Conservation (phyloP, 2,113 vertebrate genomes). For the Bothrops jararaca region DNA sequence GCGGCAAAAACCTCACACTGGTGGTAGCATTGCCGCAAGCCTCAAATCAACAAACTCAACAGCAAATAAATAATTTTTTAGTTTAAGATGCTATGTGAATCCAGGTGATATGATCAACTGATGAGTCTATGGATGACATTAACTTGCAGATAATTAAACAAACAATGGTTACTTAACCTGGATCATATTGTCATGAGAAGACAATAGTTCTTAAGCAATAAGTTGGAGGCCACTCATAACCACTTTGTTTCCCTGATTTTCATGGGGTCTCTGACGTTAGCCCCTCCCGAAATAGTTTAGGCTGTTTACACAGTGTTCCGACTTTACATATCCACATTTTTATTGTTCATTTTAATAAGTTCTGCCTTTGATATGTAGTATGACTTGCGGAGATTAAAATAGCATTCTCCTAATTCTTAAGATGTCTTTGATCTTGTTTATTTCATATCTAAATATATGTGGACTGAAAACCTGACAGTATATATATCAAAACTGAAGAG, state of each 20-base stretch:
- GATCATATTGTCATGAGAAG: background rate
- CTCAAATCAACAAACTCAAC: background rate
- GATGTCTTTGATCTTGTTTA: slow-evolving; percentile 68
- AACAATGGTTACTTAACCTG: background rate
- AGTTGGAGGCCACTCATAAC: background rate
- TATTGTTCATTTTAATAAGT: slow-evolving; percentile 59
- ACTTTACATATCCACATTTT: slow-evolving; percentile 60
- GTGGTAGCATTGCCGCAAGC: no score
- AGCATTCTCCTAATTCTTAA: slow-evolving; percentile 64
- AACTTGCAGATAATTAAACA: background rate
- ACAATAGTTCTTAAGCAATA: background rate
- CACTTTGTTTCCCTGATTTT: background rate
- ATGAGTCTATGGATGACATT: background rate
- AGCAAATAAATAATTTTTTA: background rate
- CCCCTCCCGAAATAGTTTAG: slow-evolving; percentile 24
- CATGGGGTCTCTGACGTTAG: background rate
- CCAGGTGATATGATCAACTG: background rate
- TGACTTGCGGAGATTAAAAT: slow-evolving; percentile 71
- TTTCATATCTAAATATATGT: slow-evolving; percentile 63
- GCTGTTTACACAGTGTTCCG: slow-evolving; percentile 64
- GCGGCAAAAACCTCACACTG: no score
- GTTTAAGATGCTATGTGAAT: background rate
- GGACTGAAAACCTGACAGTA: slow-evolving; percentile 59
- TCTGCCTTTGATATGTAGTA: slow-evolving; percentile 54
- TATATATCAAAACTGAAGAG: slow-evolving; percentile 59